A percentile compares a stretch with the other conserved stretches of the same genome.
These are phyloP conservation scores for Octodon degus DNA, from an alignment of 2,113 vertebrate genomes.

Conservation along the genomic window DNA sequence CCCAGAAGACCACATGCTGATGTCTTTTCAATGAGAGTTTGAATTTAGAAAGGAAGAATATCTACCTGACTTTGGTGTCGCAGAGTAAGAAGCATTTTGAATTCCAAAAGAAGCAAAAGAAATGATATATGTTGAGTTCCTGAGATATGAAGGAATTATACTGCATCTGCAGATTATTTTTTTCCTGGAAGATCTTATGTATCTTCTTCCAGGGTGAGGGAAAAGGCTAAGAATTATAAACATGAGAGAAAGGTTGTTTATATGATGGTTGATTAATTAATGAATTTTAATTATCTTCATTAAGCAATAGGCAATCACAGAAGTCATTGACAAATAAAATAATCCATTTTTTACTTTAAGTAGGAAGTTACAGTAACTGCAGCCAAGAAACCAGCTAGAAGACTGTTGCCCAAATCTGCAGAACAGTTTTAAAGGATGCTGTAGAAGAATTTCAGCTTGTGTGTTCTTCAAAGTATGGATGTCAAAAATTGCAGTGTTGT, in stretches of 20 bases:
- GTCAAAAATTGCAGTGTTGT: neutral
- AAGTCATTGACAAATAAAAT: constrained; percentile 53
- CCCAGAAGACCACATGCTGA: neutral
- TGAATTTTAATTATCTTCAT: constrained; percentile 16
- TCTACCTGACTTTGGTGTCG: neutral
- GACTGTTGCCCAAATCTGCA: neutral
- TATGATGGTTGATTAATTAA: neutral
- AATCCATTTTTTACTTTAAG: constrained; percentile 50
- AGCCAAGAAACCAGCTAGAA: neutral
- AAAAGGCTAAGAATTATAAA: neutral
- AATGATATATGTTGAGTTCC: neutral
- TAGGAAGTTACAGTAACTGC: constrained; percentile 20
- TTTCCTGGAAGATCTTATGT: neutral
- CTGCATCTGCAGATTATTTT: neutral
- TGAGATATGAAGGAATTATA: neutral
- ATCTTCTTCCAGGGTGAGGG: neutral
- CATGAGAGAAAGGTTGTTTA: neutral
- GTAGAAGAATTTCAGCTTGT: neutral
- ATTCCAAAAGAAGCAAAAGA: neutral
- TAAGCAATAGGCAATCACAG: neutral
- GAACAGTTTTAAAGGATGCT: neutral
- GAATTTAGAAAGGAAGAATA: neutral
- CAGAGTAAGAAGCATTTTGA: neutral
- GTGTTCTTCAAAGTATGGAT: neutral
- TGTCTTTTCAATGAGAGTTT: neutral